Conservation (phyloP, 2,888 invertebrate species). For the Lithodes maja region DNA sequence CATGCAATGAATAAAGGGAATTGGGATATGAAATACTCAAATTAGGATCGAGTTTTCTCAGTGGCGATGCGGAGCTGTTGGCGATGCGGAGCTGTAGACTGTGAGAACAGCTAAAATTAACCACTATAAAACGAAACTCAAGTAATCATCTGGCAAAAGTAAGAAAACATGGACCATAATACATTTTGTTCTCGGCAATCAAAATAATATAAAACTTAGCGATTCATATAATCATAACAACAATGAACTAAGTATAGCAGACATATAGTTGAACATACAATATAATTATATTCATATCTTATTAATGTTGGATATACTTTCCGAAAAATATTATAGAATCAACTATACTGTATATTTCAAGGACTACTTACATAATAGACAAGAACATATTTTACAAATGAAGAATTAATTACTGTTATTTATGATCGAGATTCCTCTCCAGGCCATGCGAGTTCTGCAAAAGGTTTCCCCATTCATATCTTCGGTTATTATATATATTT, state of each 20-base stretch:
- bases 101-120: background rate
- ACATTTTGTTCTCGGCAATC: background rate
- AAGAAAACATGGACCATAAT: background rate
- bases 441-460: background rate
- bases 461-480: background rate
- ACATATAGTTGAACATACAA: background rate
- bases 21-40: too few species aligned
- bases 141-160: background rate
- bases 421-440: constrained; percentile 2
- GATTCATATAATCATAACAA: background rate
- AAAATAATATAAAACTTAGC: background rate
- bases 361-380: too few species aligned
- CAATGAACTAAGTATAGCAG: background rate
- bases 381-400: too few species aligned
- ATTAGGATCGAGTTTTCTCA: too few species aligned
- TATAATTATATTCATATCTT: background rate
- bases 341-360: too few species aligned
- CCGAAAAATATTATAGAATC: background rate
- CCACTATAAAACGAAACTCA: background rate
- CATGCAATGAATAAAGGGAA: too few species aligned
- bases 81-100: too few species aligned
- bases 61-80: too few species aligned
- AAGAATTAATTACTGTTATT: too few species aligned
- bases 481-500: background rate
- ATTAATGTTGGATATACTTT: background rate